Conservation (phyloP, 1,140 invertebrate species). For the Anagrus nilaparvatae region DNA sequence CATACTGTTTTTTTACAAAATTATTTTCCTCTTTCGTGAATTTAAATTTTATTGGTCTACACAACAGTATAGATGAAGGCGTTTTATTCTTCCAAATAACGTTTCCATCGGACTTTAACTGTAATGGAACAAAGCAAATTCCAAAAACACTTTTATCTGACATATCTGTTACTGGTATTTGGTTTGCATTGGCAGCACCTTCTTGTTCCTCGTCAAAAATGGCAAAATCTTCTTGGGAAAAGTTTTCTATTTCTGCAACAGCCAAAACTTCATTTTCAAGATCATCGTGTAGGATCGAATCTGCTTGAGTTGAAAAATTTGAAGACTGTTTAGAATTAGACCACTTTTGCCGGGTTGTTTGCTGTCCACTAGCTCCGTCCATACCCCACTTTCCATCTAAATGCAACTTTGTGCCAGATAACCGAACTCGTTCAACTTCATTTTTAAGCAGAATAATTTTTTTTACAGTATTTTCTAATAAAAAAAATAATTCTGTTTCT, state of each 20-base stretch:
- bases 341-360: slow-evolving; percentile 23
- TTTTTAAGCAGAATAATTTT: neutral
- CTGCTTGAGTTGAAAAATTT: no score
- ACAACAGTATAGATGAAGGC: slow-evolving; percentile 27
- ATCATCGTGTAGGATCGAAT: no score
- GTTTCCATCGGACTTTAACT: slow-evolving; percentile 12
- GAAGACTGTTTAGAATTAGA: no score
- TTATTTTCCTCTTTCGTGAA: slow-evolving; percentile 26
- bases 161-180: neutral
- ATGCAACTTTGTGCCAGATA: no score
- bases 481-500: neutral
- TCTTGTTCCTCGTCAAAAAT: no score
- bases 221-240: no score
- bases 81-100: slow-evolving; percentile 27
- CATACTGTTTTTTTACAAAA: slow-evolving; percentile 6
- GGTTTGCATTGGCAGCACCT: neutral
- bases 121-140: slow-evolving; percentile 22
- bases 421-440: no score
- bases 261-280: no score
- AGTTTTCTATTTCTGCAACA: no score
- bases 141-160: slow-evolving; percentile 17
- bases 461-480: slow-evolving; percentile 4
- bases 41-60: slow-evolving; percentile 23
- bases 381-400: slow-evolving; percentile 24
- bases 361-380: slow-evolving; percentile 23